Conservation (phyloP, 1,140 invertebrate genomes). For the Drosophila serrata region DNA sequence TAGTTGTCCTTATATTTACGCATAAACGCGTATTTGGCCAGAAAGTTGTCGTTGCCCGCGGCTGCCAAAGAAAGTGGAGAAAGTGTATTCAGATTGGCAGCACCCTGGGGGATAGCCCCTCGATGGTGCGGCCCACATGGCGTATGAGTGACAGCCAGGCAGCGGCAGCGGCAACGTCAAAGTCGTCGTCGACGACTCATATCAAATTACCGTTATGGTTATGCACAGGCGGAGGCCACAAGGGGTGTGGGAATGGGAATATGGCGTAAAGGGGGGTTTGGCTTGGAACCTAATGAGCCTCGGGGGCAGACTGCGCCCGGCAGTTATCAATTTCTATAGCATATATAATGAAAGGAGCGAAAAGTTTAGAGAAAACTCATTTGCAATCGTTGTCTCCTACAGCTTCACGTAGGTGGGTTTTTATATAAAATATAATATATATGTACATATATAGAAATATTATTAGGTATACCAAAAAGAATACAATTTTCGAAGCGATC, state of each 20-base stretch:
- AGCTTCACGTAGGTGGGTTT: not conserved
- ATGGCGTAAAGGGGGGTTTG: not conserved
- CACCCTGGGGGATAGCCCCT: constrained; percentile 19
- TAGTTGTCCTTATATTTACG: constrained; percentile 9
- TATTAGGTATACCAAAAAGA: too few species aligned
- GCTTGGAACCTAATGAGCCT: constrained; percentile 29
- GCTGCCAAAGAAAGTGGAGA: not conserved
- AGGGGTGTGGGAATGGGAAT: not conserved
- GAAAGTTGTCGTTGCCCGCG: constrained; percentile 3
- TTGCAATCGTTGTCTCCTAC: not conserved
- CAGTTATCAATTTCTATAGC: constrained; percentile 50
- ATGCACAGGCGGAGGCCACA: constrained; percentile 27
- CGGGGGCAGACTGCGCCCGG: constrained; percentile 21
- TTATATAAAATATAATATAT: too few species aligned
- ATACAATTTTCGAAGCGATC: too few species aligned
- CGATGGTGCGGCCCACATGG: constrained; percentile 42
- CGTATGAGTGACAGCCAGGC: constrained; percentile 67
- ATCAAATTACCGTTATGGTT: constrained; percentile 67
- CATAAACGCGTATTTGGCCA: constrained; percentile 8
- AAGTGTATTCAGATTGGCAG: constrained; percentile 44
- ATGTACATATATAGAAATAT: too few species aligned
- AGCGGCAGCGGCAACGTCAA: constrained; percentile 37
- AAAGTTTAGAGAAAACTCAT: constrained; percentile 6
- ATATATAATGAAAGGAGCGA: constrained; percentile 19
- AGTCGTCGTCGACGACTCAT: constrained; percentile 50